Conservation (phyloP, 2,113 vertebrate species). For the Smithornis capensis region DNA sequence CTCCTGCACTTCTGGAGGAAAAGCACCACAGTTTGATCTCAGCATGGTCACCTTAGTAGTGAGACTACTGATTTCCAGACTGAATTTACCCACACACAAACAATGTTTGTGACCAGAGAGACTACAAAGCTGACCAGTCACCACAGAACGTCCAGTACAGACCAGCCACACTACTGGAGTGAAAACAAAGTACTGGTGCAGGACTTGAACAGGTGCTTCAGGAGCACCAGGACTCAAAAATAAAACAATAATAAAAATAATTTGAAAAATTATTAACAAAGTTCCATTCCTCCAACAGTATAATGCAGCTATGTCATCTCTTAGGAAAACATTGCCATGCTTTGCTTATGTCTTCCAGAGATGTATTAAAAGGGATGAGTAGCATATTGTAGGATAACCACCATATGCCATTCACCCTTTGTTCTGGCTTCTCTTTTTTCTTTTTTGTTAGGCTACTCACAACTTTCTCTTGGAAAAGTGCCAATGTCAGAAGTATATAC, state of each 20-base stretch:
- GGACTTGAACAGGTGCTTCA: not conserved
- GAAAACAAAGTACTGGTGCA: not conserved
- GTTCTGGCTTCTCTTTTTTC: not conserved
- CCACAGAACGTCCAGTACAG: not conserved
- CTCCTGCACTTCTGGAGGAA: not conserved
- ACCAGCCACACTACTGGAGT: not conserved
- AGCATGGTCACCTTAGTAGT: not conserved
- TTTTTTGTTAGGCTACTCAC: constrained; percentile 12
- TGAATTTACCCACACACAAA: not conserved
- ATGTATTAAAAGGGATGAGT: constrained; percentile 40
- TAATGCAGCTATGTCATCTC: not conserved
- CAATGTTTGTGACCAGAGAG: not conserved
- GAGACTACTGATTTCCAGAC: not conserved
- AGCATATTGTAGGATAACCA: constrained; percentile 56
- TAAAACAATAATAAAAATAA: not conserved
- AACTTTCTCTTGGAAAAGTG: constrained; percentile 45
- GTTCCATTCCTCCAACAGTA: not conserved
- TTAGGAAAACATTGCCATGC: not conserved
- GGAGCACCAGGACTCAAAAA: not conserved
- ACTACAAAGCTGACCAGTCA: not conserved
- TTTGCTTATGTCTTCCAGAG: constrained; percentile 6
- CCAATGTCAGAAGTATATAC: constrained; percentile 22
- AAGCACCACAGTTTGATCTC: not conserved
- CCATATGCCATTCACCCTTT: constrained; percentile 59
- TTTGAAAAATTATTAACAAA: not conserved